A percentile compares a stretch with the other conserved stretches of the same genome.
phyloP scores from a whole-genome alignment of 2,888 invertebrate species.

The Caenorhabditis macrosperma region DNA sequence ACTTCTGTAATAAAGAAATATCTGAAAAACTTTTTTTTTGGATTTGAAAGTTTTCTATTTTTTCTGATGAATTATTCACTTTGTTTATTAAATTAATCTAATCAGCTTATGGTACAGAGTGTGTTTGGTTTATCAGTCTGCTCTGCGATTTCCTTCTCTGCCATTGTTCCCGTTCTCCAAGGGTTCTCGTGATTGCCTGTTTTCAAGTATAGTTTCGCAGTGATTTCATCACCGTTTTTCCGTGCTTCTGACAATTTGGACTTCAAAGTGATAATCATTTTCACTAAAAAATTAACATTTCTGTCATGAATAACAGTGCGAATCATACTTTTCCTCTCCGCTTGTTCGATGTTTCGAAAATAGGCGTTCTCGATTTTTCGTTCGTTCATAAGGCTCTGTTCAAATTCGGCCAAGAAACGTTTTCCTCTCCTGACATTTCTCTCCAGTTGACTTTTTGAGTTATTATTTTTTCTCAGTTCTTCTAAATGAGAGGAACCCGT shows the following conservation, averaged over 20 bases:
- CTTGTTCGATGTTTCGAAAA: slow-evolving; percentile 38
- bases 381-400: slow-evolving; percentile 26
- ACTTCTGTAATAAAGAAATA: background rate
- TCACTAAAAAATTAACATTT: slow-evolving; percentile 23
- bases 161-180: slow-evolving; percentile 23
- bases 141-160: background rate
- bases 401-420: background rate
- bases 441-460: too few species aligned
- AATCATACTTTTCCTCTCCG: slow-evolving; percentile 35
- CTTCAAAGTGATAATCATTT: slow-evolving; percentile 10
- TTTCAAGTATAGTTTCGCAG: slow-evolving; percentile 18
- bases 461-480: background rate
- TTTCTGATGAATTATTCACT: background rate
- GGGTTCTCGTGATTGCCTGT: slow-evolving; percentile 26
- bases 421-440: background rate
- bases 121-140: background rate
- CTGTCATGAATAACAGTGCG: too few species aligned
- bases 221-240: slow-evolving; percentile 7
- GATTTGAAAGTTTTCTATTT: background rate
- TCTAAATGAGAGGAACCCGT: background rate
- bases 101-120: slow-evolving; percentile 22
- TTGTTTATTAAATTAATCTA: background rate
- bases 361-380: slow-evolving; percentile 46
- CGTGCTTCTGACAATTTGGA: slow-evolving; percentile 20
- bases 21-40: background rate